phyloP scores from a whole-genome alignment of 2,888 invertebrate species.

The Lymantria monacha region DNA sequence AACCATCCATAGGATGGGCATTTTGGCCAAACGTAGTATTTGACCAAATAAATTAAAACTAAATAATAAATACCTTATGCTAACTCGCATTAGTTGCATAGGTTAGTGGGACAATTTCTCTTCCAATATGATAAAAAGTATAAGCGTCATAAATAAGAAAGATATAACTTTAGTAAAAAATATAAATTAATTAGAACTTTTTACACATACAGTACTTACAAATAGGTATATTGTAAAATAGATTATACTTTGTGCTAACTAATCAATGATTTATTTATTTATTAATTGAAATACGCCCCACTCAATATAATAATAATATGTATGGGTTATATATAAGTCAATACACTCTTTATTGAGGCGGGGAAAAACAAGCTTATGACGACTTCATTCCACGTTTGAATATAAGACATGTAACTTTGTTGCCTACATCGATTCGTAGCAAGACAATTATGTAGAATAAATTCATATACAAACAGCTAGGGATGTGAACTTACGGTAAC shows the following conservation, averaged over 20 bases:
- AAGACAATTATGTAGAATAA: neutral
- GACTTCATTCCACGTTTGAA: constrained; percentile 25
- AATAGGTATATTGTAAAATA: neutral
- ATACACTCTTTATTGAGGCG: constrained; percentile 22
- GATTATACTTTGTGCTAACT: neutral
- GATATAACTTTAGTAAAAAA: neutral
- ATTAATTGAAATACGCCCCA: constrained; percentile 19
- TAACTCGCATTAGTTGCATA: too few species aligned
- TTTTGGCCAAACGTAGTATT: too few species aligned
- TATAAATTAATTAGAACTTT: neutral
- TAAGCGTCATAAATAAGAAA: neutral
- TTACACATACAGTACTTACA: neutral
- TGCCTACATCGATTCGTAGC: constrained; percentile 4
- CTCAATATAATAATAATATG: constrained; percentile 8
- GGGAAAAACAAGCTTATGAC: constrained; percentile 20
- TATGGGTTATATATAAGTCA: constrained; percentile 22
- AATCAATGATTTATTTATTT: constrained; percentile 18
- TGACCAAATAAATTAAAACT: too few species aligned
- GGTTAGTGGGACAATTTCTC: too few species aligned
- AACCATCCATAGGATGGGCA: too few species aligned
- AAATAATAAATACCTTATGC: too few species aligned
- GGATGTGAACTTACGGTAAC: too few species aligned
- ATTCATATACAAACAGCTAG: neutral
- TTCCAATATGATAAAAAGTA: too few species aligned
- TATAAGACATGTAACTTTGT: constrained; percentile 17